Evolutionary conservation across 2,113 vertebrate genomes (phyloP).

Genomic region (Baryphthengus martii): DNA sequence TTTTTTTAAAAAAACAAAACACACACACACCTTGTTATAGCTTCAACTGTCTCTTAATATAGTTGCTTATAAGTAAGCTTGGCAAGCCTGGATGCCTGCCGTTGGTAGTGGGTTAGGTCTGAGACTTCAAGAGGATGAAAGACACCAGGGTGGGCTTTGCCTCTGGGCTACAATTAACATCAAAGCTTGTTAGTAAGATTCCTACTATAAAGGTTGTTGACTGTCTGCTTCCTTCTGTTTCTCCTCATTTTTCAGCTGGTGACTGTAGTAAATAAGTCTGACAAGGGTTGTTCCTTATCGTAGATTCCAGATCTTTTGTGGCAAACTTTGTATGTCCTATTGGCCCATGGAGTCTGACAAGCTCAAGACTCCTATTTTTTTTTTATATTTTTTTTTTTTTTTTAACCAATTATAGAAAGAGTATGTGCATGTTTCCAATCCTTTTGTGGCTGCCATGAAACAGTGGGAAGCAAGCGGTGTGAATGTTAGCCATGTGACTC

Average conservation of each 20-base stretch:
- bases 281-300: conserved; percentile 31
- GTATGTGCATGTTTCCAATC: background rate
- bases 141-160: conserved; percentile 59
- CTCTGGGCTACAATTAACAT: conserved; percentile 53
- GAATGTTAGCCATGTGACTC: background rate
- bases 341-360: background rate
- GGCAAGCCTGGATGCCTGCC: conserved; percentile 16
- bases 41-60: background rate
- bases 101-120: conserved; percentile 24
- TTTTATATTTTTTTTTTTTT: background rate
- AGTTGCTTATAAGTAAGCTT: background rate
- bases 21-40: background rate
- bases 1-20: too few species aligned
- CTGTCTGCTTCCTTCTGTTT: conserved; percentile 63
- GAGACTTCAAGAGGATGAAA: conserved; percentile 52
- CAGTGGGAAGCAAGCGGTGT: background rate
- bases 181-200: conserved; percentile 54
- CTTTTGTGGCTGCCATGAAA: background rate
- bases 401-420: background rate
- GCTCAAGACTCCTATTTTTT: background rate
- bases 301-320: conserved; percentile 19
- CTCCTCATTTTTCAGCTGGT: conserved; percentile 53
- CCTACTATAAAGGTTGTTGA: conserved; percentile 47
- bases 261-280: conserved; percentile 44
- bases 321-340: background rate